phyloP scores from a whole-genome alignment of 1,140 invertebrate genomes.

The Trachymyrmex septentrionalis region DNA sequence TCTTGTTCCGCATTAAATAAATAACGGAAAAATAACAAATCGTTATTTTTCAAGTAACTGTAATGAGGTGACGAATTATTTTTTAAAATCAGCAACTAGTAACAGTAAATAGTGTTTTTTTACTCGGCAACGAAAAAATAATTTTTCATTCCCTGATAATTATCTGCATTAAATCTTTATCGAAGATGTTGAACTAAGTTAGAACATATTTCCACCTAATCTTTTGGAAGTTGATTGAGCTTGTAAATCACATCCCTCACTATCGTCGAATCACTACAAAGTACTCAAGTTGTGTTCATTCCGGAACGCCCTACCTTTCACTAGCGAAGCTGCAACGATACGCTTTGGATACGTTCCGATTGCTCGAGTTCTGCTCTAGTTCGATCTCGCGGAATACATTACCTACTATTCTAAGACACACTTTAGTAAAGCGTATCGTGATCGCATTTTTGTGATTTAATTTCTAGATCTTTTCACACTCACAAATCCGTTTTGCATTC shows the following conservation, averaged over 20 bases:
- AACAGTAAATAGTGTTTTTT: too few relatives aligned
- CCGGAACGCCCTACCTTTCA: slow-evolving; percentile 50
- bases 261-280: slow-evolving; percentile 28
- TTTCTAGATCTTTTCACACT: slow-evolving; percentile 23
- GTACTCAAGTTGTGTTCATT: slow-evolving; percentile 55
- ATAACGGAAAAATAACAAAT: too few relatives aligned
- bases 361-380: slow-evolving; percentile 57
- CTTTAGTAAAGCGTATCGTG: slow-evolving; percentile 33
- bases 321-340: slow-evolving; percentile 36
- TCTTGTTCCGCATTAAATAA: too few relatives aligned
- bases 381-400: slow-evolving; percentile 47
- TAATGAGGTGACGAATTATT: too few relatives aligned
- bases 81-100: too few relatives aligned
- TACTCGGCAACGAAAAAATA: too few relatives aligned
- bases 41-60: too few relatives aligned
- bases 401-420: slow-evolving; percentile 28
- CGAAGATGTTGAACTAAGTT: not conserved
- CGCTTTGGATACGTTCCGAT: slow-evolving; percentile 47
- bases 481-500: not conserved
- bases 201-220: not conserved
- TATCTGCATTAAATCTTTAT: not conserved
- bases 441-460: slow-evolving; percentile 2
- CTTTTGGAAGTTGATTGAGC: slow-evolving; percentile 57
- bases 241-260: slow-evolving; percentile 46
- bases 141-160: too few relatives aligned